Base-by-base conservation (phyloP, 2,797 vertebrate species). In the Alauda arvensis region DNA sequence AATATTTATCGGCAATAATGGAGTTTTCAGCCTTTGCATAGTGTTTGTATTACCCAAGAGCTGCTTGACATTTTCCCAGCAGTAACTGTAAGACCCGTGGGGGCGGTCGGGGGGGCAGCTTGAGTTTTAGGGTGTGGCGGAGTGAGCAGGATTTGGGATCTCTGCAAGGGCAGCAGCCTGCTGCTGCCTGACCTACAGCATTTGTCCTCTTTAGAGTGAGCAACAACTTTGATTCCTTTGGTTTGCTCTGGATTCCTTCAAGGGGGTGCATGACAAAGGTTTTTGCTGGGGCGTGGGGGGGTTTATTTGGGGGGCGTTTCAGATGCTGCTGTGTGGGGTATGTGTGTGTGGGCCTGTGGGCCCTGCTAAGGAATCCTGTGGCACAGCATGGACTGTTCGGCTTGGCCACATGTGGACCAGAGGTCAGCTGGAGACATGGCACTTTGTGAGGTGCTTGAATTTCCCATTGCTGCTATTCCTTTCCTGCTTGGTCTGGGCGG, bases 11-110 rank as follows among this genome's bases (percentile, higher is more conserved):
- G 43, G 68, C 85, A 66, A 3, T 82, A 34, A 23, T 2, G 26
- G 40, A 68, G 31, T 61, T 89, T 88, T 52, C 48, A 2, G 3
- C 11, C 49, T 48, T 55, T 56, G 42, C 0, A 3, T 21, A 88
- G 82, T 68, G 79, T 91, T 94, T 91, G 82, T 33, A 42, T 92
- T 91, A 40, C 76, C 75, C 72, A 93, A 91, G 93, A 86, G 85
- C 89, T 88, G 65, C 94, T 93, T 89, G 91, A 90, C 86, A 78
- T 90, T 93, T 91, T 87, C 85, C 74, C 33, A 31, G 57, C 8
- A 39, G 79, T 52, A 60, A 6, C 59, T 0, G 0, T 40, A 19
- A 18, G 37, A 20, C 14, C 63, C 1, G 0, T 0, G 5, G 4
- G 28, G 60, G 71, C 0, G 0, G 34, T 13, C 0, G 0, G 33